Base-by-base conservation (phyloP, 2,113 vertebrate species). In the Oreochromis tanganicae region DNA sequence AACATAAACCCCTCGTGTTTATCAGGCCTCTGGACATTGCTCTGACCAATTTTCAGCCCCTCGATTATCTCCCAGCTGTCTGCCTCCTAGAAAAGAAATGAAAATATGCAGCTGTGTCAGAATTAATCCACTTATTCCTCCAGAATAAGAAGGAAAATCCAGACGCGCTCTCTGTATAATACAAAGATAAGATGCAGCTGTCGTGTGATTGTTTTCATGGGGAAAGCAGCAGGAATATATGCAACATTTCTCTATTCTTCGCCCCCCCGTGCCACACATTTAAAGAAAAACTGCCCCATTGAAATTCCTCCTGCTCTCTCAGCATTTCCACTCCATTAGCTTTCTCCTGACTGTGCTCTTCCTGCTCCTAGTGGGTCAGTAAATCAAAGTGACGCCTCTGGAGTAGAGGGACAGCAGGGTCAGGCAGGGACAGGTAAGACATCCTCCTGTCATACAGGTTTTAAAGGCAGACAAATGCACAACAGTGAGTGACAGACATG, bases 1-100 rank as follows among this genome's bases (percentile, higher is more conserved):
- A 99, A 95, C 98, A 99, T 99, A 94, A 99, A 99, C 13, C 99
- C 99, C 94, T 99, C 99, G 21, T 99, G 97, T 94, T 98, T 99
- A 85, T 99, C 98, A 90, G 99, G 98, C 93, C 98, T 98, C 95
- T 98, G 98, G 87, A 99, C 97, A 92, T 98, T 98, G 88, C 98
- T 98, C 89, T 99, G 98, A 80, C 99, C 99, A 88, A 99, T 99
- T 96, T 98, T 99, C 94, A 99, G 95, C 57, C 99, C 99, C 94
- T 99, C 98, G 86, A 99, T 98, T 95, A 99, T 99, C 96, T 99
- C 98, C 99, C 98, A 99, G 95, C 97, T 99, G 96, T 99, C 98
- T 83, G 97, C 96, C 93, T 99, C 98, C 99, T 99, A 90, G 57
- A 94, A 85, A 95, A 29, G 36, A 91, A 4, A 36, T 80, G 11